Conservation (phyloP, 2,113 vertebrate species). For the Laticauda colubrina region DNA sequence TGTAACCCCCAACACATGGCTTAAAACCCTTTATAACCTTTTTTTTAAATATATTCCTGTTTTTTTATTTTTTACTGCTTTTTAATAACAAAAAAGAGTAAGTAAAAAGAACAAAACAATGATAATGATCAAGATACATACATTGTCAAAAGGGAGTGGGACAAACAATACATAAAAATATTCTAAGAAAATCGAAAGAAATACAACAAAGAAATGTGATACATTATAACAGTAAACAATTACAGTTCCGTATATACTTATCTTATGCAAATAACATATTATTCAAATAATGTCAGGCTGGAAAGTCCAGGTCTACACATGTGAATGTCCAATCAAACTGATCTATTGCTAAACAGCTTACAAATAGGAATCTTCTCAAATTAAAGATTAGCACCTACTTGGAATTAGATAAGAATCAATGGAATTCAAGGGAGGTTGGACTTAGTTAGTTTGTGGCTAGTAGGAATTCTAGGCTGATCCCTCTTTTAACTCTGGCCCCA, state of each 20-base stretch:
- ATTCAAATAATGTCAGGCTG: background rate
- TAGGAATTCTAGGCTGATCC: background rate
- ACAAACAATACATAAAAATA: background rate
- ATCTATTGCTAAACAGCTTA: background rate
- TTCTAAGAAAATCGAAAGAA: background rate
- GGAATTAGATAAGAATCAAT: background rate
- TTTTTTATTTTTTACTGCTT: background rate
- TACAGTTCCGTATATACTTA: background rate
- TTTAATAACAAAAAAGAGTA: background rate
- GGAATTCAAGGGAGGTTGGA: background rate
- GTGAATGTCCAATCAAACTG: background rate
- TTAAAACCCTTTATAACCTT: background rate
- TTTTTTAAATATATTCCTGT: background rate
- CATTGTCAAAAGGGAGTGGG: background rate
- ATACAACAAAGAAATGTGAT: background rate
- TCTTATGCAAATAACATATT: background rate
- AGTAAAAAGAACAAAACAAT: background rate
- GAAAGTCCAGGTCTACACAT: background rate
- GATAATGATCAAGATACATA: background rate
- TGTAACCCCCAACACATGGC: background rate
- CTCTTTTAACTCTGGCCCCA: background rate
- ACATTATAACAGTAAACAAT: background rate
- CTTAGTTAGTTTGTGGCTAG: background rate
- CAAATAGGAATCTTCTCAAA: background rate
- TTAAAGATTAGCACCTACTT: background rate